Conservation (phyloP, 1,140 invertebrate species). For the Homarus americanus region DNA sequence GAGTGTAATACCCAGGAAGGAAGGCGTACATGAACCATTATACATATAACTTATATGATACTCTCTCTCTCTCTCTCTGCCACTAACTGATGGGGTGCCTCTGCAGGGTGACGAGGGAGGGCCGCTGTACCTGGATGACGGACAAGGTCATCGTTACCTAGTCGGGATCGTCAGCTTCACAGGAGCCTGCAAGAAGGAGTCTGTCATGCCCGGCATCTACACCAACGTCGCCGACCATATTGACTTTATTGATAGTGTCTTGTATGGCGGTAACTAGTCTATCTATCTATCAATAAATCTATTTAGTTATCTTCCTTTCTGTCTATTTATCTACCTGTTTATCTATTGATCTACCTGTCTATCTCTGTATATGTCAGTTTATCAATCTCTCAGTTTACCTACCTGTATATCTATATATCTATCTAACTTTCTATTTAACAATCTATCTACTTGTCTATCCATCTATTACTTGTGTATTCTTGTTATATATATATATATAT, state of each 20-base stretch:
- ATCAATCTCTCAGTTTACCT: too few relatives aligned
- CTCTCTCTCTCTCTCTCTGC: too few relatives aligned
- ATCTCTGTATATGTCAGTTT: background rate
- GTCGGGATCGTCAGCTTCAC: constrained; percentile 42
- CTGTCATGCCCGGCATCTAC: constrained; percentile 33
- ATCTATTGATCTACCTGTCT: too few relatives aligned
- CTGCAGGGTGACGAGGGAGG: constrained; percentile 51
- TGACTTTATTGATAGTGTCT: constrained; percentile 33
- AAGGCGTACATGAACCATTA: background rate
- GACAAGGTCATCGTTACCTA: background rate
- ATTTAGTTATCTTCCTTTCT: too few relatives aligned
- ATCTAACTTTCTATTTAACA: too few relatives aligned
- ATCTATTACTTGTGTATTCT: too few relatives aligned
- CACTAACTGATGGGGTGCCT: background rate
- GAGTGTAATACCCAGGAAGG: too few relatives aligned
- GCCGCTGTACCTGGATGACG: background rate
- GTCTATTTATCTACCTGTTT: too few relatives aligned
- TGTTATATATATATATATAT: background rate
- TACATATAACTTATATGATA: background rate
- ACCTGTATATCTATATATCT: too few relatives aligned
- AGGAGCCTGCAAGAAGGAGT: background rate
- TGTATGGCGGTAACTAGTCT: background rate
- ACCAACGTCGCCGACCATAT: constrained; percentile 37
- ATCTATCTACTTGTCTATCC: background rate
- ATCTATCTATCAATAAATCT: too few relatives aligned